A percentile compares a stretch with the other conserved stretches of the same genome.
phyloP scores from a whole-genome alignment of 2,888 invertebrate species.

The Agelastica alni region DNA sequence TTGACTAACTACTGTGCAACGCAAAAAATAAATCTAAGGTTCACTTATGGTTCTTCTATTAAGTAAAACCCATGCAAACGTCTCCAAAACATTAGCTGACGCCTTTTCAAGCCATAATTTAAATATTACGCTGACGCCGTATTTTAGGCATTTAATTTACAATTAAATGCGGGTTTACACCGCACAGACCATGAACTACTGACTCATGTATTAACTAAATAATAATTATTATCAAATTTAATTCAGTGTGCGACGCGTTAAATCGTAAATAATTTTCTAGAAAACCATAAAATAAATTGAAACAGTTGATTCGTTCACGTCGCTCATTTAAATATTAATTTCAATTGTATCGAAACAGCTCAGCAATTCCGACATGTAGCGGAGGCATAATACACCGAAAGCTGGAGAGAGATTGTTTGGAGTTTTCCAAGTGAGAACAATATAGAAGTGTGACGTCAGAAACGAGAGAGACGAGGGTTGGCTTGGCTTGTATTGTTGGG shows the following conservation, averaged over 20 bases:
- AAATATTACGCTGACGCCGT: no score
- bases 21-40: no score
- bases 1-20: no score
- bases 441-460: slow-evolving; percentile 42
- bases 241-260: neutral
- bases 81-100: no score
- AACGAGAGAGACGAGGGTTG: slow-evolving; percentile 36
- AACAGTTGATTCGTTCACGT: neutral
- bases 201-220: no score
- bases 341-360: slow-evolving; percentile 12
- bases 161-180: no score
- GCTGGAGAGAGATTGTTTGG: slow-evolving; percentile 13
- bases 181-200: no score
- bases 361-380: slow-evolving; percentile 9
- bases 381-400: slow-evolving; percentile 8
- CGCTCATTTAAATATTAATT: slow-evolving; percentile 5
- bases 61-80: no score
- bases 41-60: no score
- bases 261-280: no score
- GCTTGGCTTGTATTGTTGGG: slow-evolving; percentile 41
- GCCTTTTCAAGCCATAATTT: no score
- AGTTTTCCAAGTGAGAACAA: slow-evolving; percentile 31
- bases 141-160: no score
- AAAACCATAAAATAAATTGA: neutral
- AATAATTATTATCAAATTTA: neutral